Base-by-base conservation (phyloP, 2,797 vertebrate genomes). In the Bufotes viridis region DNA sequence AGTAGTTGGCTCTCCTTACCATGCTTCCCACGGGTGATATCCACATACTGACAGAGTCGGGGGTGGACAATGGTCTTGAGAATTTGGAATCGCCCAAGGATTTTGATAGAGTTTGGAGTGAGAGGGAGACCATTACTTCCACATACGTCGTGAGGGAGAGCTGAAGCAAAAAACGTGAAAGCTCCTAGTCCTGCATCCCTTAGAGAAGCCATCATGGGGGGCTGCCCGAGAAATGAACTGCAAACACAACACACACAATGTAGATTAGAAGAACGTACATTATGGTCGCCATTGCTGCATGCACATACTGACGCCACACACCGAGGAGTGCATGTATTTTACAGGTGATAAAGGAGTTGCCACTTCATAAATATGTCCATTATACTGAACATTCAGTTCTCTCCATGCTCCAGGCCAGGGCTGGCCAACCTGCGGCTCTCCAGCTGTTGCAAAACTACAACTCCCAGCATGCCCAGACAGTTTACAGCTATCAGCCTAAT, bases 71-170 rank as follows among this genome's bases (percentile, higher is more conserved):
- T 93, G 81, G 97, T 98, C 93, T 99, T 99, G 13, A 99, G 97
- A 91, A 99, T 97, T 93, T 99, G 98, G 94, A 99, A 99, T 82
- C 98, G 96, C 22, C 98, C 98, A 89, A 99, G 94, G 92, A 99
- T 99, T 95, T 98, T 99, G 91, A 99, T 99, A 90, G 98, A 99
- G 93, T 99, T 99, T 70, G 98, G 98, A 57, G 98, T 99, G 55
- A 99, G 96, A 81, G 98, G 98, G 82, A 99, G 97, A 0, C 98
- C 98, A 7, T 99, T 99, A 93, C 98, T 99, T 84, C 98, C 98
- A 91, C 98, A 99, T 78, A 99, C 98, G 91, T 99, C 98, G 88
- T 99, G 98, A 0, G 98, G 98, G n/a, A 99, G 96, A 89, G 98
- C 96, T 0, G 98, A 99, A 26, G 98, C 98, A 74, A 99, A 99